Evolutionary conservation across 1,140 invertebrate genomes (phyloP), one percentile per base, ranked within the genome.

Genomic region (Cydia pomonella): DNA sequence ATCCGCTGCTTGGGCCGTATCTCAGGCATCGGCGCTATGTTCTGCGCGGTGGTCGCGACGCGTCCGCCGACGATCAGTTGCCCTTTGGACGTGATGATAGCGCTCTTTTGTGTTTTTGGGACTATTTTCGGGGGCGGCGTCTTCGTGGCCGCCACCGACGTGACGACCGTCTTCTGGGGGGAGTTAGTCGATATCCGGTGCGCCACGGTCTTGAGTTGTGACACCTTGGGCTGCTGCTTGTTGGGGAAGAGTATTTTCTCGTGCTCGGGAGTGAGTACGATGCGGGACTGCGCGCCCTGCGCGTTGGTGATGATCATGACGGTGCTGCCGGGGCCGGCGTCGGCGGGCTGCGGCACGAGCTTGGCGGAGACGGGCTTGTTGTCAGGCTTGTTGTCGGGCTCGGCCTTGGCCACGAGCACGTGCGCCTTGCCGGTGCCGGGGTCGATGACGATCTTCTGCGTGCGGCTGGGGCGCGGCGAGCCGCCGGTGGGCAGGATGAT

Each of bases 221-320:
- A 87, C 64, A 88, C 75, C 74, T 87, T 91, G 12, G 87, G 75
- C 59, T 87, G 85, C 78, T 90, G 86, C 73, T 89, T 91, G 80
- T 94, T 93, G 18, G 93, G 92, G 59, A 93, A 92, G n/a, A 94
- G 76, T 74, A 94, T 87, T 83, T 94, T 94, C 77, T 95, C 94
- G 78, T 95, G 94, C 79, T 94, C 93, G 2, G 94, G 93, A 41
- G 94, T 94, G 16, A 95, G 81, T 3, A 94, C 86, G 73, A 94
- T 92, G 77, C 93, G 89, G 29, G 94, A 94, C 75, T 94, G 94
- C 27, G 93, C 88, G 47, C 94, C 94, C 77, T 94, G 94, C 47
- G 94, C 90, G 78, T 95, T 94, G 0, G 94, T 95, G 29, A 95
- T 91, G 44, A 95, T 94, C 94, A 95, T 94, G 10, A 95, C 93